Evolutionary conservation across 1,140 invertebrate genomes (phyloP).

Genomic region (Himalopsyche phryganea): DNA sequence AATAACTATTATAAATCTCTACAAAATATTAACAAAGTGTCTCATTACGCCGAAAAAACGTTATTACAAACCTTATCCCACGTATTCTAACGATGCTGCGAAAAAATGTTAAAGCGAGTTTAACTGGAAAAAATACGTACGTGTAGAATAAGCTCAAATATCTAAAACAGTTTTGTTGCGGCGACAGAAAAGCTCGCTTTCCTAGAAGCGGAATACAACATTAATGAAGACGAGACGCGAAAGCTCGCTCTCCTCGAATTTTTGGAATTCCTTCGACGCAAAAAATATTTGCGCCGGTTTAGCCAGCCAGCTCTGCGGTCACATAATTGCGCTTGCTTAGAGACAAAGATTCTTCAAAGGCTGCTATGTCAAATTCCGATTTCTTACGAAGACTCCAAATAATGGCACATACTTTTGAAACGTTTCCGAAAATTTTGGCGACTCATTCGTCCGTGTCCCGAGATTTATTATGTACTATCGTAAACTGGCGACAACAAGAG

Average conservation of each 20-base stretch:
- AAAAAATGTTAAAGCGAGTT: no score
- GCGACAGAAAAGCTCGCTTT: slow-evolving; percentile 5
- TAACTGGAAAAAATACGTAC: no score
- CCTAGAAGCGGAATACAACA: slow-evolving; percentile 16
- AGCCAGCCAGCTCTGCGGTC: slow-evolving; percentile 17
- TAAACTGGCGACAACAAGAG: not conserved
- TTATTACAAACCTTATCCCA: no score
- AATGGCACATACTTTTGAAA: not conserved
- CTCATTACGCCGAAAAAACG: no score
- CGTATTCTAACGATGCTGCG: no score
- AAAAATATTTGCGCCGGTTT: slow-evolving; percentile 20
- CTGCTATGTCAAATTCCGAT: slow-evolving; percentile 3
- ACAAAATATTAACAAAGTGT: no score
- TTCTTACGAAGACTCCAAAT: not conserved
- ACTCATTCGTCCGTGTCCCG: not conserved
- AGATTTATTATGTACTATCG: not conserved
- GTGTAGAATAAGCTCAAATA: no score
- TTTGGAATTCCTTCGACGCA: slow-evolving; percentile 20
- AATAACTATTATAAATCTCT: no score
- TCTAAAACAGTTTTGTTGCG: not conserved
- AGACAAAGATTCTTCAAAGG: slow-evolving; percentile 9
- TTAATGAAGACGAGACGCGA: slow-evolving; percentile 23
- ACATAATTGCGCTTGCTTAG: slow-evolving; percentile 12
- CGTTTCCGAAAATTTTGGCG: not conserved
- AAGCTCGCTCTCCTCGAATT: slow-evolving; percentile 15